phyloP scores from a whole-genome alignment of 1,140 invertebrate species.

The Drosophila arizonae region DNA sequence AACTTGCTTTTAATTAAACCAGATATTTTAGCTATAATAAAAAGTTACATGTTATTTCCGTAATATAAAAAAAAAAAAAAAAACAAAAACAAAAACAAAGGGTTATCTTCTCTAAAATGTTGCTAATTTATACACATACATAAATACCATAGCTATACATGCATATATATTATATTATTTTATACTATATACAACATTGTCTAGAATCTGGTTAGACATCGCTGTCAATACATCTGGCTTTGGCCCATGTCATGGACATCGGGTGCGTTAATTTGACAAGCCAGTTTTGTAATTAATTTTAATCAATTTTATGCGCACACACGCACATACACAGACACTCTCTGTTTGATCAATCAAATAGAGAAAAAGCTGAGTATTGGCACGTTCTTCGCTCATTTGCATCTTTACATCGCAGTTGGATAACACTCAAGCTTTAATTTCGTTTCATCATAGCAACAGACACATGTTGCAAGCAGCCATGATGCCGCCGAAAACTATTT shows the following conservation, averaged over 20 bases:
- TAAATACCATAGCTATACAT: neutral
- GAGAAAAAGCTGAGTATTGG: neutral
- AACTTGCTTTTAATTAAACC: conserved; percentile 31
- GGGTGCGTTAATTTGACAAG: conserved; percentile 59
- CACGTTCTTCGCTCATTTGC: conserved; percentile 35
- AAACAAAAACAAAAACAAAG: conserved; percentile 10
- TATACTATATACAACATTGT: conserved; percentile 3
- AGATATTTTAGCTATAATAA: conserved; percentile 24
- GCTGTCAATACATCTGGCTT: conserved; percentile 23
- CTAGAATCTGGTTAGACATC: conserved; percentile 44
- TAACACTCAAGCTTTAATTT: conserved; percentile 7
- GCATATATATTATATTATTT: neutral
- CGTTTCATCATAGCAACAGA: conserved; percentile 4
- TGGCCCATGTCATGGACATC: conserved; percentile 56
- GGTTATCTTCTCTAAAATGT: conserved; percentile 10
- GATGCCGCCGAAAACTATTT: conserved; percentile 14
- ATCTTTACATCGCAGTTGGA: conserved; percentile 22
- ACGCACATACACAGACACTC: neutral
- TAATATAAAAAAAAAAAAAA: neutral
- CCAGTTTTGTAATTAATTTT: conserved; percentile 62
- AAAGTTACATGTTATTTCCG: conserved; percentile 44
- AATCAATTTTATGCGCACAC: conserved; percentile 51
- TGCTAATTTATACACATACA: conserved; percentile 31
- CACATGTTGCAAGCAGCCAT: conserved; percentile 23
- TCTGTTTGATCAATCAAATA: conserved; percentile 19